A percentile compares a stretch with the other conserved stretches of the same genome.
phyloP scores from a whole-genome alignment of 2,113 vertebrate genomes.

The Mellivora capensis region DNA sequence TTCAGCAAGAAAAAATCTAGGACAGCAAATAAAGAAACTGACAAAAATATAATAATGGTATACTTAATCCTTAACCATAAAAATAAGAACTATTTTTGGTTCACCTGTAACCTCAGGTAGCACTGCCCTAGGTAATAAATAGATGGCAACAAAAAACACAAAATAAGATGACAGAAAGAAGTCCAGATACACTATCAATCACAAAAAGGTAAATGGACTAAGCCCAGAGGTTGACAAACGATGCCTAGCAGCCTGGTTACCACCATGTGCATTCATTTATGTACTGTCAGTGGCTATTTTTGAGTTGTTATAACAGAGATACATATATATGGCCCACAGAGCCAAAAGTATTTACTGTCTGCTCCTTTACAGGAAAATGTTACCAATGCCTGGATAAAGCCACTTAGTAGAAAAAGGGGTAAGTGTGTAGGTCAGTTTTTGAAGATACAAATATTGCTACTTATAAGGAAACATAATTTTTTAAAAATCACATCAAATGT shows the following conservation, averaged over 20 bases:
- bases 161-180: conserved; percentile 1
- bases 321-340: not conserved
- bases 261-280: not conserved
- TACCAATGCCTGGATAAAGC: not conserved
- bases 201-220: conserved; percentile 3
- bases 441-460: not conserved
- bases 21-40: not conserved
- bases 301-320: not conserved
- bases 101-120: not conserved
- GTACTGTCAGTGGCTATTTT: not conserved
- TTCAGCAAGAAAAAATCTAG: not conserved
- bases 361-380: not conserved
- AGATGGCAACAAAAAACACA: not conserved
- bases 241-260: not conserved
- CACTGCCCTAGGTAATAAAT: not conserved
- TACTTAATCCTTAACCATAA: conserved; percentile 25
- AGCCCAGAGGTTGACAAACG: not conserved
- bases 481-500: not conserved
- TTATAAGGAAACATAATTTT: not conserved
- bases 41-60: conserved; percentile 3
- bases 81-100: not conserved
- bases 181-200: not conserved
- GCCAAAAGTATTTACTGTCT: not conserved
- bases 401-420: not conserved
- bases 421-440: not conserved